phyloP scores from a whole-genome alignment of 2,888 invertebrate genomes.

The Conomelus anceps region DNA sequence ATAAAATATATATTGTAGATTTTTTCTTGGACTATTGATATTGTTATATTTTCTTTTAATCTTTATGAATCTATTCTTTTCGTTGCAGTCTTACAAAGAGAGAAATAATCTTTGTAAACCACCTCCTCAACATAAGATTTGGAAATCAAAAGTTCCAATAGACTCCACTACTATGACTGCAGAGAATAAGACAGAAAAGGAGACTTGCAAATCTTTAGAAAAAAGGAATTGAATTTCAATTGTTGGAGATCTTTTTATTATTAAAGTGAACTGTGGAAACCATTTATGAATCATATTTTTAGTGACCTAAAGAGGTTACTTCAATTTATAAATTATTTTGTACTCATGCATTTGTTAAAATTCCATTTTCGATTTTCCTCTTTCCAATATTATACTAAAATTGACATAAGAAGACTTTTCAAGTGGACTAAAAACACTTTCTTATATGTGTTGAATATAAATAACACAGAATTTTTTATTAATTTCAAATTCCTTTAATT shows the following conservation, averaged over 20 bases:
- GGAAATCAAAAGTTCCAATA: constrained; percentile 21
- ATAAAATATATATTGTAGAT: neutral
- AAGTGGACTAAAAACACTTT: no score
- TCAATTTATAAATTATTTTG: no score
- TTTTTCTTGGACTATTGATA: neutral
- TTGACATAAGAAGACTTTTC: no score
- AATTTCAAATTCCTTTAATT: no score
- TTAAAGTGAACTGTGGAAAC: neutral
- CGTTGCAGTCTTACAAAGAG: constrained; percentile 19
- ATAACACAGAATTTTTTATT: no score
- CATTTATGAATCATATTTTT: no score
- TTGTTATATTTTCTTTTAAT: neutral
- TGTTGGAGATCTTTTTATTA: neutral
- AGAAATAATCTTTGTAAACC: constrained; percentile 2
- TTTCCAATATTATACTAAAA: no score
- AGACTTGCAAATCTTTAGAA: neutral
- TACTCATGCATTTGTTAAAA: no score
- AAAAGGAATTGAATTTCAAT: neutral
- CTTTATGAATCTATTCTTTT: neutral
- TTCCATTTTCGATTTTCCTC: no score
- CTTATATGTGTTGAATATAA: no score
- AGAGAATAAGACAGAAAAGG: neutral
- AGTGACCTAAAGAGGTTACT: no score
- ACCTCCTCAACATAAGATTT: constrained; percentile 22
- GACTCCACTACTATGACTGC: neutral